Evolutionary conservation across 2,113 vertebrate genomes (phyloP), one percentile per base, ranked within the genome.

Genomic region (Eidolon helvum): DNA sequence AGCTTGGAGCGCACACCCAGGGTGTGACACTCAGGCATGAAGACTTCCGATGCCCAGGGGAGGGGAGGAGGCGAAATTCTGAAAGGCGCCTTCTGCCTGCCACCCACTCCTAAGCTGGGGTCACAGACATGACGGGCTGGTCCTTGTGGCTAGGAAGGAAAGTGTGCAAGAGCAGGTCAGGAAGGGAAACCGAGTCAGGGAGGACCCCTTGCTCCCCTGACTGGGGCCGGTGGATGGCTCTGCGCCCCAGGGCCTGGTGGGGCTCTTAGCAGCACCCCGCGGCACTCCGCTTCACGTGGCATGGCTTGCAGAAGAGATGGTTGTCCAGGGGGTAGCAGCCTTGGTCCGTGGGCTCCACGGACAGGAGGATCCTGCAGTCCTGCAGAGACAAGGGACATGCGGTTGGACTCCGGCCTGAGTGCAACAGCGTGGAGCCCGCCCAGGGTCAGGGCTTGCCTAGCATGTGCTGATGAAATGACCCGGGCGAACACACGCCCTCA

Each of bases 251-350:
- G 0, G n/a, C 33, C 1, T 0, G 8, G 2, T 0, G 0, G 0
- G 0, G 14, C 6, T 2, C 84, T 97, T 65, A 98, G 97, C 97
- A 98, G 94, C 98, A 98, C 0, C 97, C 92, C 0, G 98, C 98
- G 0, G 97, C 98, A 0, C 96, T 97, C 94, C 95, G 88, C 65
- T 77, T 97, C 93, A 98, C 0, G 10, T 99, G 99, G 96, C 99
- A 99, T 2, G 99, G 91, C 92, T 99, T 99, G 97, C 99, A 99
- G 96, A 99, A 98, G 91, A 99, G 98, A 77, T 86, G 99, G 63
- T 99, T 97, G 0, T 99, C 98, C 98, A 99, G 98, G 1, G 99
- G 99, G 97, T 99, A 99, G 98, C 99, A 99, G 96, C 99, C 99
- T 0, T 98, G 96, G 38, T 99, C 99, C 0, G 99, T 99, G 0